phyloP scores from a whole-genome alignment of 1,140 invertebrate species.

The Lamellibrachia luymesi region DNA sequence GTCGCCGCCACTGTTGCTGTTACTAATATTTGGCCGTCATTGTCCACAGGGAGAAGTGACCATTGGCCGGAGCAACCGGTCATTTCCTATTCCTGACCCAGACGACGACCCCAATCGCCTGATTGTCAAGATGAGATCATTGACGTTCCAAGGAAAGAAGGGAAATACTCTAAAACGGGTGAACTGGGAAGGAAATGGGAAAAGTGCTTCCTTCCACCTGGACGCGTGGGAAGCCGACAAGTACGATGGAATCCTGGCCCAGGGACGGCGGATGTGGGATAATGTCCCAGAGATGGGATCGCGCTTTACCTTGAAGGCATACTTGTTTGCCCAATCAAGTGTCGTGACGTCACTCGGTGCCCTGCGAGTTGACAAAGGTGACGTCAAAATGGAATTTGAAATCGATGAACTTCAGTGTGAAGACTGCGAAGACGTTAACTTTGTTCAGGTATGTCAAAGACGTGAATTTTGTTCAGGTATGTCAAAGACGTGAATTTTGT shows the following conservation, averaged over 20 bases:
- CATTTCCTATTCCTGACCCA: not conserved
- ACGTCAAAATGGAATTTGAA: not conserved
- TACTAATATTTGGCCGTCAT: not conserved
- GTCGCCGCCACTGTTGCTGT: too few species aligned
- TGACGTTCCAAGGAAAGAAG: not conserved
- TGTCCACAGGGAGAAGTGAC: not conserved
- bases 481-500: too few species aligned
- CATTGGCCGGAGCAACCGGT: not conserved
- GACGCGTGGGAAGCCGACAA: not conserved
- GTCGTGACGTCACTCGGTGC: not conserved
- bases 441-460: not conserved
- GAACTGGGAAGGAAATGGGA: not conserved
- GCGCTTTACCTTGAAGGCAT: not conserved
- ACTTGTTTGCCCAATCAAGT: not conserved
- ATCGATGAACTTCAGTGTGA: not conserved
- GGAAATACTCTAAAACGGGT: not conserved
- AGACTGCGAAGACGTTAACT: not conserved
- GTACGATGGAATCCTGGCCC: not conserved
- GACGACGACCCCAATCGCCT: not conserved
- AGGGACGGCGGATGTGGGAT: not conserved
- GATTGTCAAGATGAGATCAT: not conserved
- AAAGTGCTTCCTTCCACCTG: not conserved
- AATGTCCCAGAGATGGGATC: not conserved
- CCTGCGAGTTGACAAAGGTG: not conserved
- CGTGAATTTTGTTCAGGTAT: not conserved